Base-by-base conservation (phyloP, 2,888 invertebrate genomes). In the Terebella lapidaria region DNA sequence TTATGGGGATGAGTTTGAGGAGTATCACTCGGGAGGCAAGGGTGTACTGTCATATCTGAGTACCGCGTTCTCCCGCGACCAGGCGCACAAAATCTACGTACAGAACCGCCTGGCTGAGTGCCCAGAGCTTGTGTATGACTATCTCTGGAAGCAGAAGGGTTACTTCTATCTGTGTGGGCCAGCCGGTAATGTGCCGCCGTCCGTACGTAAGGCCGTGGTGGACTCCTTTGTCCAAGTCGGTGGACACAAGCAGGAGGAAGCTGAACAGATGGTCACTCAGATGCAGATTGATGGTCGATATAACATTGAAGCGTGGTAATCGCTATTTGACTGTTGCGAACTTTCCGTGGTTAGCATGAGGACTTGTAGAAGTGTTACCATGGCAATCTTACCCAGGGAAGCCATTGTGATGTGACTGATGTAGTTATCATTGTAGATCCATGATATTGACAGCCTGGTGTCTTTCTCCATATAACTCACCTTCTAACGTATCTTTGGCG, bases 111-210 rank as follows among this genome's bases (percentile, higher is more conserved):
- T 67, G 42, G 20, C 27, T 10, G 67, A 67, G 54, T 24, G 67
- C 56, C 67, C 67, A 10, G 67, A 67, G 54, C 52, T 67, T 10
- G 58, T 67, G 45, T 67, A 67, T 42, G 67, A 67, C 58, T 61
- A 61, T 51, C 52, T 67, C 42, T 57, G 64, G 3, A 63, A 62
- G 54, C 56, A 67, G 65, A 65, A 67, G 57, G 67, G 67, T 24
- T 67, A 67, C 58, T 67, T 67, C 67, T 67, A 67, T 65, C 60
- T 67, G 54, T 67, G 67, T 49, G 67, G 67, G 18, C 67, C 67
- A 20, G 67, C 67, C 4, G 67, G 67, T n/a, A 67, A 67, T 29
- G 67, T 67, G 24, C 67, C 67, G 18, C 61, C 67, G 10, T 57
- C 65, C 5, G 67, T 67, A 28, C 46, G 65, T 5, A 29, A 65